Evolutionary conservation across 2,888 invertebrate species (phyloP).

Genomic region (Drosophila testacea): DNA sequence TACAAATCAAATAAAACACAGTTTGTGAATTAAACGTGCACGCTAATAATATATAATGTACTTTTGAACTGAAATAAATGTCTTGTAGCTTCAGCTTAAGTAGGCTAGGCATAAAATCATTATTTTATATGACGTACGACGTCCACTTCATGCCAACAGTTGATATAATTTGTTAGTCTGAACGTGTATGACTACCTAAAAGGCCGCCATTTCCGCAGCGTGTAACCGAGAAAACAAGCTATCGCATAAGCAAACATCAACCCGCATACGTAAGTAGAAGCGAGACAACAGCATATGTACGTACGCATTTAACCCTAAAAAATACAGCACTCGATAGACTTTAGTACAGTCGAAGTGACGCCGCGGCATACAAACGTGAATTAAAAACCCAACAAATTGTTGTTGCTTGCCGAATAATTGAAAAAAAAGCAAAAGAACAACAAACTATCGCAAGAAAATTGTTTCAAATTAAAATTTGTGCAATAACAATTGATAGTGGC

Average conservation of each 20-base stretch:
- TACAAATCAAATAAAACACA: neutral
- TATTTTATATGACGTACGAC: slow-evolving; percentile 3
- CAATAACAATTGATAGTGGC: slow-evolving; percentile 12
- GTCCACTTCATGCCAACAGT: slow-evolving; percentile 21
- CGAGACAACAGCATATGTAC: slow-evolving; percentile 36
- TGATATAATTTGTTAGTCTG: slow-evolving; percentile 15
- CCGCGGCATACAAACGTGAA: slow-evolving; percentile 67
- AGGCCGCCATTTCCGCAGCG: slow-evolving; percentile 71
- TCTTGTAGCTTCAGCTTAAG: neutral
- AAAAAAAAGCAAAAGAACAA: slow-evolving; percentile 20
- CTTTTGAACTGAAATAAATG: neutral
- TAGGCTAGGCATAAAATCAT: too few relatives aligned
- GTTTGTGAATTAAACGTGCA: neutral
- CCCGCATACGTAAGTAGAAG: slow-evolving; percentile 30
- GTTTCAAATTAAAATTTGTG: neutral
- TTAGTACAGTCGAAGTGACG: slow-evolving; percentile 79
- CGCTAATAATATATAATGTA: neutral
- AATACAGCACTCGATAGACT: slow-evolving; percentile 74
- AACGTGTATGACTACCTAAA: slow-evolving; percentile 35
- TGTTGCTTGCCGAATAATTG: slow-evolving; percentile 43
- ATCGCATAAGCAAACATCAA: slow-evolving; percentile 9
- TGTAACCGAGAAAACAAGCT: slow-evolving; percentile 38
- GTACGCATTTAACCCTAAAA: slow-evolving; percentile 76
- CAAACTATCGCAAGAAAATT: slow-evolving; percentile 8
- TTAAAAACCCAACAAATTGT: slow-evolving; percentile 54